Base-by-base conservation (phyloP, 2,888 invertebrate genomes). In the Torymus texanus region DNA sequence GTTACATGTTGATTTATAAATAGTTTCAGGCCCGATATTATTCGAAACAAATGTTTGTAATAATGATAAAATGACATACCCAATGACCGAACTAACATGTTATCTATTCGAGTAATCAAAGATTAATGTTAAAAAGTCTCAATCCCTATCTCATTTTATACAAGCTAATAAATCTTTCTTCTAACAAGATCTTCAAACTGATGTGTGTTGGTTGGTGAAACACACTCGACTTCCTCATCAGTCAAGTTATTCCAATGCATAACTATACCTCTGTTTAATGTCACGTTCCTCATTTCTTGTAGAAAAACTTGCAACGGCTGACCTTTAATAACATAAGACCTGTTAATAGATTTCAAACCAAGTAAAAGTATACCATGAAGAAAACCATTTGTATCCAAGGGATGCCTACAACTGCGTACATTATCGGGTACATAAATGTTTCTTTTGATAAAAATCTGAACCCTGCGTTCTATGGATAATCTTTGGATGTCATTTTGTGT, bases 1-100 rank as follows among this genome's bases (percentile, higher is more conserved):
- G 56, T 65, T 21, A 75, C 75, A 66, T 75, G 65, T 41, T 55
- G 53, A 2, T 59, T 13, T 14, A 59, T 59, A 5, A 16, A 59
- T 59, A 3, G 24, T 2, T 24, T 24, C 2, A 24, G 24, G 24
- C 3, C 24, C 24, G 24, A 24, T 24, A 24, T 24, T 24, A 24
- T 24, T 3, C 3, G 24, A 3, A 24, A 24, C 24, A 24, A 24
- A 24, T 24, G 2, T 24, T 24, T 24, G 24, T 24, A 24, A 24
- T 24, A 24, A 24, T 24, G 24, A 24, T 3, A 24, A 24, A 2
- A 2, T 24, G 24, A 24, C 3, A 24, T 24, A 24, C 2, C 3
- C 24, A 24, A 24, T 24, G 24, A 24, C 24, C 24, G 3, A 24
- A 3, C 24, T 24, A 24, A 24, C 24, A 24, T 24, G 2, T 24